Evolutionary conservation across 2,888 invertebrate species (phyloP), one percentile per base, ranked within the genome.

Genomic region (Mongoloraphidia duomilia): DNA sequence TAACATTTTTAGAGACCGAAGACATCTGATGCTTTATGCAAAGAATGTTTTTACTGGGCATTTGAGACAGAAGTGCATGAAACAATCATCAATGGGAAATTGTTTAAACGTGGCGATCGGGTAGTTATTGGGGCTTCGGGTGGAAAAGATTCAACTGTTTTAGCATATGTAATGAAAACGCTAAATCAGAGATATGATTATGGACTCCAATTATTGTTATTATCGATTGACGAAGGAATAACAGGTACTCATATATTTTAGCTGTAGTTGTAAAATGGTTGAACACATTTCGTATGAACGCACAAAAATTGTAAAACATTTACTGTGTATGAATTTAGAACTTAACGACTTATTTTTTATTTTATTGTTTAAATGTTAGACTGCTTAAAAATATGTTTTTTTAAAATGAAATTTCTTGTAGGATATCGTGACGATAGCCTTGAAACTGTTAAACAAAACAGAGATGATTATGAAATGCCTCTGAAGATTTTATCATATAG

Each of bases 161-260:
- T 99, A 49, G 97, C 97, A 0, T 87, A 95, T 64, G 80, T 94
- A 33, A 67, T 98, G 59, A 95, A 96, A 69, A 71, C 85, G 2
- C 72, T 99, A 10, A 98, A 99, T 65, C 80, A 91, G 58, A 78
- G 85, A 44, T 82, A 96, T 65, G 71, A 88, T 54, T 99, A 98
- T 70, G 91, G 89, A 1, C 69, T 99, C 11, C 79, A 95, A 49
- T 71, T 99, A 38, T 78, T 90, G 57, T 72, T 99, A 34, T 72
- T 99, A 38, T 98, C 97, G 0, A 93, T 99, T 55, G 98, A 99
- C 66, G 98, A 98, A 75, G 96, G 98, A 49, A 98, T 98, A 54
- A 93, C 92, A 54, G 86, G 83, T 62, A 67, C 67, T 62, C 53
- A 26, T 26, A 26, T 26, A 26, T 26, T 26, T 57, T 49, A 45